A percentile compares a stretch with the other conserved stretches of the same genome.
phyloP scores from a whole-genome alignment of 2,888 invertebrate genomes.

The Campopleginae sp. region DNA sequence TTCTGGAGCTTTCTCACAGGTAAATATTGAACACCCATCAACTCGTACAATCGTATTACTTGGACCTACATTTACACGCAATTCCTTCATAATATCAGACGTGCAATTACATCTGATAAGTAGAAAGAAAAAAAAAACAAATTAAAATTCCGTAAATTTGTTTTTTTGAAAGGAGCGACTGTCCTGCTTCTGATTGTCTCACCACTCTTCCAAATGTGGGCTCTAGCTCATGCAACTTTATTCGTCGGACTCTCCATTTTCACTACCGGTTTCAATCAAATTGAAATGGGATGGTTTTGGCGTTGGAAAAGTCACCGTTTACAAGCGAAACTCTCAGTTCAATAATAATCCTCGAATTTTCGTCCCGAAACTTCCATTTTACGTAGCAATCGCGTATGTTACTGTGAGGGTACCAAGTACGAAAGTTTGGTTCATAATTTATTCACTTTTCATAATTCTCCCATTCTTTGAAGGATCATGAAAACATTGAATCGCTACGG shows the following conservation, averaged over 20 bases:
- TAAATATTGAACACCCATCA: constrained; percentile 45
- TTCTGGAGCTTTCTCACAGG: constrained; percentile 88
- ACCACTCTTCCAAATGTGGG: constrained; percentile 81
- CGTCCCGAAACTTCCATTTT: constrained; percentile 53
- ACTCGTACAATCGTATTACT: not conserved
- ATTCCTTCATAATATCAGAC: no score
- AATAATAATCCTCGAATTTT: constrained; percentile 34
- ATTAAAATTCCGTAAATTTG: constrained; percentile 27
- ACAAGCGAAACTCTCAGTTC: constrained; percentile 65
- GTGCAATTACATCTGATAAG: not conserved
- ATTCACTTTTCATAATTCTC: no score
- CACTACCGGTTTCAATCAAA: constrained; percentile 79
- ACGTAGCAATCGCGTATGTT: constrained; percentile 71
- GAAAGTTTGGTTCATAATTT: no score
- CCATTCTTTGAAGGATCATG: no score
- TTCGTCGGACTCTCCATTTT: constrained; percentile 79
- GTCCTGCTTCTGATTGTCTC: constrained; percentile 78
- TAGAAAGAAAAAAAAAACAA: not conserved
- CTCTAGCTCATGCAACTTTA: constrained; percentile 75
- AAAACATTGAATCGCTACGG: constrained; percentile 34
- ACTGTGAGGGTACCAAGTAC: constrained; percentile 68
- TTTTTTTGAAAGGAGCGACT: constrained; percentile 72
- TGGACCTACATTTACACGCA: no score
- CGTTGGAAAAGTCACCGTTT: constrained; percentile 74
- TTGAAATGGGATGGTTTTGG: constrained; percentile 82